Conservation (phyloP, 2,113 vertebrate genomes). For the Muntiacus muntjak region DNA sequence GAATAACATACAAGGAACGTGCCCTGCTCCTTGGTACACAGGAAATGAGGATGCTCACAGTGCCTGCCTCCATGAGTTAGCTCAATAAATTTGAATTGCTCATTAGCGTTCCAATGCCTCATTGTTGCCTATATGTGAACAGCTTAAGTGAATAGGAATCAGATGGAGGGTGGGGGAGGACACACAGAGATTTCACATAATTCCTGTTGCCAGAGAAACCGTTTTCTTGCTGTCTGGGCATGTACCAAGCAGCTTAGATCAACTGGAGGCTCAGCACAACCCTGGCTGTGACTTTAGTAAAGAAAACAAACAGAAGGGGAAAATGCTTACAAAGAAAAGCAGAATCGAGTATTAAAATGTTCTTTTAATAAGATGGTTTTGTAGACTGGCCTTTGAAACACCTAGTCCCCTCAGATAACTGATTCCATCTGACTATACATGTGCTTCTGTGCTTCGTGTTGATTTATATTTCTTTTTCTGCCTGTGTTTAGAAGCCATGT, state of each 20-base stretch:
- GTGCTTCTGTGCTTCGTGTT: background rate
- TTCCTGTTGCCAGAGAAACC: slow-evolving; percentile 85
- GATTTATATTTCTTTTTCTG: slow-evolving; percentile 7
- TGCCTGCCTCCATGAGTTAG: slow-evolving; percentile 61
- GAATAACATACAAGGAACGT: background rate
- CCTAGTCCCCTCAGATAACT: slow-evolving; percentile 26
- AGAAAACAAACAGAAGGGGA: slow-evolving; percentile 72
- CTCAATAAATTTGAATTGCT: slow-evolving; percentile 72
- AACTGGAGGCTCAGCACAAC: slow-evolving; percentile 70
- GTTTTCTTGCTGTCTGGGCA: slow-evolving; percentile 80
- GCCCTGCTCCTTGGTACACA: slow-evolving; percentile 3
- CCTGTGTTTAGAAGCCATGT: background rate
- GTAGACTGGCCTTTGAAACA: slow-evolving; percentile 14
- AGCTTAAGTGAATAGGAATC: slow-evolving; percentile 75
- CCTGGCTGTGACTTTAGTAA: slow-evolving; percentile 66
- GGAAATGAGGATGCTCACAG: slow-evolving; percentile 37
- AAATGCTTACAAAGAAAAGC: slow-evolving; percentile 66
- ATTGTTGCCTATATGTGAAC: slow-evolving; percentile 76
- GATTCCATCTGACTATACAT: slow-evolving; percentile 21
- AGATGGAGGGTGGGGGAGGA: slow-evolving; percentile 67
- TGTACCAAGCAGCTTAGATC: slow-evolving; percentile 73
- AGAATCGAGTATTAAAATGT: slow-evolving; percentile 57
- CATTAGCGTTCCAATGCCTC: slow-evolving; percentile 68
- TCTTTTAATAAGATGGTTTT: slow-evolving; percentile 59
- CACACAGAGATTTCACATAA: slow-evolving; percentile 72